Base-by-base conservation (phyloP, 2,113 vertebrate species). In the Cavia aperea region DNA sequence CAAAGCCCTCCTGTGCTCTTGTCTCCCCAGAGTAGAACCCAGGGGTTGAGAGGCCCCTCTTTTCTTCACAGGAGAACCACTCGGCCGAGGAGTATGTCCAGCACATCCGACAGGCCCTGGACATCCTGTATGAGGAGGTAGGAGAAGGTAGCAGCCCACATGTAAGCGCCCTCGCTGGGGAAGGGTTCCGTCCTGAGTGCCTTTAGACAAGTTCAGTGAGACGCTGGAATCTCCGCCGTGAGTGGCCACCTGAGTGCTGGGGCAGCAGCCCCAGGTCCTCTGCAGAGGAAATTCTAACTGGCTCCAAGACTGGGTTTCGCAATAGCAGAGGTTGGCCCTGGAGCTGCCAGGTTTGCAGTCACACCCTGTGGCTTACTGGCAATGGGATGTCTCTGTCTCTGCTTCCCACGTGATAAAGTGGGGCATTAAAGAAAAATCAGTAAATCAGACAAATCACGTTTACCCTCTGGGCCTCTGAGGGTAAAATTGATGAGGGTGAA, bases 111-210 rank as follows among this genome's bases (percentile, higher is more conserved):
- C 96, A 98, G 7, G 96, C 98, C 95, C 96, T 99, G 97, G 98
- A 99, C 95, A 96, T 99, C 43, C 97, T 99, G 81, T 98, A 98
- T 54, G 10, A 97, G 51, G 98, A 99, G 98, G 99, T 99, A 97
- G 98, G 99, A 98, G 97, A 96, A 96, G 31, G 11, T 12, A n/a
- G n/a, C 5, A 11, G 36, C 23, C 4, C 0, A 0, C 56, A 88
- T 31, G n/a, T 3, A 11, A 56, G 31, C 33, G 46, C 1, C 16
- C 83, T 66, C 58, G 2, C 1, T 19, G 36, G 33, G 36, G 18
- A 39, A 26, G 7, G 4, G 5, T 33, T 1, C 46, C 60, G 29
- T 60, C 43, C 68, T 18, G 29, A 21, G 19, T 29, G 4, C 24
- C 60, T 31, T 46, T 13, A 24, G 51, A 31, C 43, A 56, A 43